Conservation (phyloP, 1,140 invertebrate genomes). For the Ceratina japonica region DNA sequence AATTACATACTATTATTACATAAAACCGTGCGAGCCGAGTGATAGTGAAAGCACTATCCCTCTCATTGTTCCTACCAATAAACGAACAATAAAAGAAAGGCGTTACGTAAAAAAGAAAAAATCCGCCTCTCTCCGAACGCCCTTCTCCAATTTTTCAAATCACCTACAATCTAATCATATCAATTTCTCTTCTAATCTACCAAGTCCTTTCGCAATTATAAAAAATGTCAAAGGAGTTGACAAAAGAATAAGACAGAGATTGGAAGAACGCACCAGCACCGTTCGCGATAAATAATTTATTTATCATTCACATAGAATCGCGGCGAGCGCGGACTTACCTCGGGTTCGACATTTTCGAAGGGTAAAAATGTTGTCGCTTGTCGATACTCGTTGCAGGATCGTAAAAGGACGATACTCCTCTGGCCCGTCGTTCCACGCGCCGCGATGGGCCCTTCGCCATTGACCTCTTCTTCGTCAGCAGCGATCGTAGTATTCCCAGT, state of each 20-base stretch:
- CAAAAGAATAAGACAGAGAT: no score
- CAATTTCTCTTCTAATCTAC: not conserved
- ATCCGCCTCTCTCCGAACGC: not conserved
- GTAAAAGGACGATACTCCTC: conserved; percentile 42
- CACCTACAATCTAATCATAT: not conserved
- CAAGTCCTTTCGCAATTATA: no score
- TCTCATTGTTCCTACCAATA: conserved; percentile 19
- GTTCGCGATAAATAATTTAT: no score
- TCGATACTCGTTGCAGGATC: conserved; percentile 50
- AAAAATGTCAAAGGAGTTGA: no score
- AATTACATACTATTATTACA: conserved; percentile 34
- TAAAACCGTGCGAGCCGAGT: conserved; percentile 26
- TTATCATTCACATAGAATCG: no score
- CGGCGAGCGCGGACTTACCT: not conserved
- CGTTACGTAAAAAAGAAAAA: conserved; percentile 7
- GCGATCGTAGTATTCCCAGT: no score
- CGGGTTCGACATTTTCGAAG: conserved; percentile 28
- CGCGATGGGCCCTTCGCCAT: conserved; percentile 11
- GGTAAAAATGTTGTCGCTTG: not conserved
- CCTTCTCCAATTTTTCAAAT: not conserved
- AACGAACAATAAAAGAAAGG: conserved; percentile 33
- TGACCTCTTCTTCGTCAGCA: conserved; percentile 38
- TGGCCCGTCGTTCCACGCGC: conserved; percentile 44
- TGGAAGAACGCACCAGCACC: no score
- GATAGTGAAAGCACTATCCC: conserved; percentile 27